A percentile compares a stretch with the other conserved stretches of the same genome.
These are phyloP conservation scores for Pseudopleuronectes americanus DNA, from an alignment of 2,797 vertebrate species.

Conservation along the genomic window DNA sequence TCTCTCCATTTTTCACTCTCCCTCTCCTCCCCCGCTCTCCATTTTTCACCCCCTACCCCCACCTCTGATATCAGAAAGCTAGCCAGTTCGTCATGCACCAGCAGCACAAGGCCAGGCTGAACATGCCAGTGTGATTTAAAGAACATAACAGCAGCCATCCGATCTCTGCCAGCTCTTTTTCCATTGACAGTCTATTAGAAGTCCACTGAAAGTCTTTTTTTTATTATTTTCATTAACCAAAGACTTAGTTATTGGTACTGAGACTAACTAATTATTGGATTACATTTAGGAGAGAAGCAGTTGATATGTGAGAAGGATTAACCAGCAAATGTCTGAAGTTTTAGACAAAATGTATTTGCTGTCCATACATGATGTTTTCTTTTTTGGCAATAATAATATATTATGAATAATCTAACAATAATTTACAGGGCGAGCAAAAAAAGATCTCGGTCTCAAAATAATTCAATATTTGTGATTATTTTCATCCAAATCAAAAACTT, in stretches of 20 bases:
- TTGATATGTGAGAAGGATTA: neutral
- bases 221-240: neutral
- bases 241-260: neutral
- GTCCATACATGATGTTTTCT: too few relatives aligned
- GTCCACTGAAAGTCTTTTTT: neutral
- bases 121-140: slow-evolving; percentile 35
- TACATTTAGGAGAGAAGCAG: neutral
- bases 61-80: slow-evolving; percentile 48
- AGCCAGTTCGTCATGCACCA: slow-evolving; percentile 61
- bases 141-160: slow-evolving; percentile 4
- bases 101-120: slow-evolving; percentile 55
- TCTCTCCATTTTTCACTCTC: slow-evolving; percentile 4
- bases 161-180: neutral
- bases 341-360: neutral
- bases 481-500: neutral
- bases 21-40: slow-evolving; percentile 13
- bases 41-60: neutral
- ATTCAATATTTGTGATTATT: neutral
- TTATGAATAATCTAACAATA: too few relatives aligned
- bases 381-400: too few relatives aligned
- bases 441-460: neutral
- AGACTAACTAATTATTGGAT: neutral
- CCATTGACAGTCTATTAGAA: neutral
- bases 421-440: neutral
- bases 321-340: neutral